Percentiles rank a stretch among this genome's conserved stretches.
Conservation (phyloP, 2,888 invertebrate species). For the Watsonalla binaria region DNA sequence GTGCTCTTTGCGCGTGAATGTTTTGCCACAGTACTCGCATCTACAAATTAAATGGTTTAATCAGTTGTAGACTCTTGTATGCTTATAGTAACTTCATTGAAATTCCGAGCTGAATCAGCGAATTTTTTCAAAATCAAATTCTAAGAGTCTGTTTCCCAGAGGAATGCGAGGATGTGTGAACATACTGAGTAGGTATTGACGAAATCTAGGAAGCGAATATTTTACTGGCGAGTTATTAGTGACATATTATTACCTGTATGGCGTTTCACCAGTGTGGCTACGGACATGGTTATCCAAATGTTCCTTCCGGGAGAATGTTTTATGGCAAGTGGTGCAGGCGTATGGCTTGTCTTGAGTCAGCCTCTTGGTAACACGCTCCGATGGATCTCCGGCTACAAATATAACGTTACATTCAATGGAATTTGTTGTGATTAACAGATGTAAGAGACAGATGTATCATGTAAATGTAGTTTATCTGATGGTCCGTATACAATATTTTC, state of each 20-base stretch:
- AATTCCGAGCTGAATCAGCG: no score
- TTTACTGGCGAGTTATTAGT: no score
- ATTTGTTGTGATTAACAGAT: neutral
- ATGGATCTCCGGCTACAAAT: conserved; percentile 57
- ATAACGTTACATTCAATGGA: neutral
- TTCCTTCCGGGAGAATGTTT: conserved; percentile 91
- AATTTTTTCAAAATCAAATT: no score
- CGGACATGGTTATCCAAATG: conserved; percentile 91
- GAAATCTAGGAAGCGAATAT: no score
- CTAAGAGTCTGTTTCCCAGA: no score
- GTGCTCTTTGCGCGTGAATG: conserved; percentile 87
- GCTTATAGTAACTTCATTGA: no score
- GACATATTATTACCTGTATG: conserved; percentile 76
- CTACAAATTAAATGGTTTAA: conserved; percentile 35
- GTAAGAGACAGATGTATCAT: neutral
- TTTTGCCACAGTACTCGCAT: conserved; percentile 87
- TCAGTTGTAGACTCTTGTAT: no score
- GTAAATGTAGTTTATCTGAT: neutral
- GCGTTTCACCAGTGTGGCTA: conserved; percentile 90
- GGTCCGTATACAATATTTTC: no score
- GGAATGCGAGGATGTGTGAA: no score
- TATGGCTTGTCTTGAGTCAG: conserved; percentile 91
- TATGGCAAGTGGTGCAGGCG: conserved; percentile 90
- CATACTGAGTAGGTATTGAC: no score
- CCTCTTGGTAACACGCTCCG: conserved; percentile 89